A percentile compares a stretch with the other conserved stretches of the same genome.
These are phyloP conservation scores for Cantharis lateralis DNA, from an alignment of 2,888 invertebrate species.

Conservation along the genomic window DNA sequence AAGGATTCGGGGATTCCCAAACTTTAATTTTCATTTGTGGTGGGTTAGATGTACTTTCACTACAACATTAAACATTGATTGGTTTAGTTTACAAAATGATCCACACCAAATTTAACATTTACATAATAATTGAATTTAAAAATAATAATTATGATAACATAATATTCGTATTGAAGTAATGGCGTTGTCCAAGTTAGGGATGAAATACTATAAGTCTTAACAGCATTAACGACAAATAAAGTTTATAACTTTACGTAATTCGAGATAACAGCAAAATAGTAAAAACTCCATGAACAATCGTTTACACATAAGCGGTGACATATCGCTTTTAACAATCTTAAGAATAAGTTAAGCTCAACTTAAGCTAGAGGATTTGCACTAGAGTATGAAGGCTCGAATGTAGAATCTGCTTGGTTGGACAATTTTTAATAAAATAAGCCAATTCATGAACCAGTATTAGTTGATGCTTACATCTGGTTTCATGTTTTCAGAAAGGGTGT, in stretches of 20 bases:
- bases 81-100: too few relatives aligned
- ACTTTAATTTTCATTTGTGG: too few relatives aligned
- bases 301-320: neutral
- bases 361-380: neutral
- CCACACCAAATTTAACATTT: too few relatives aligned
- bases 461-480: neutral
- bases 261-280: neutral
- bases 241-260: neutral
- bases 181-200: neutral
- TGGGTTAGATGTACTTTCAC: too few relatives aligned
- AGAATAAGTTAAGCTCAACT: neutral
- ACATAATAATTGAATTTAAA: too few relatives aligned
- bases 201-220: neutral
- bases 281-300: neutral
- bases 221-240: neutral
- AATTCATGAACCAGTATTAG: neutral
- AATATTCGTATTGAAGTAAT: too few relatives aligned
- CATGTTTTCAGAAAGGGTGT: too few relatives aligned
- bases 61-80: too few relatives aligned
- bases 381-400: neutral
- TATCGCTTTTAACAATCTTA: neutral
- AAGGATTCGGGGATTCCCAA: too few relatives aligned
- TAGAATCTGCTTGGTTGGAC: neutral
- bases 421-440: neutral
- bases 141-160: too few relatives aligned